Base-by-base conservation (phyloP, 64 coral and sea anemone species). In the Montipora sp. region DNA sequence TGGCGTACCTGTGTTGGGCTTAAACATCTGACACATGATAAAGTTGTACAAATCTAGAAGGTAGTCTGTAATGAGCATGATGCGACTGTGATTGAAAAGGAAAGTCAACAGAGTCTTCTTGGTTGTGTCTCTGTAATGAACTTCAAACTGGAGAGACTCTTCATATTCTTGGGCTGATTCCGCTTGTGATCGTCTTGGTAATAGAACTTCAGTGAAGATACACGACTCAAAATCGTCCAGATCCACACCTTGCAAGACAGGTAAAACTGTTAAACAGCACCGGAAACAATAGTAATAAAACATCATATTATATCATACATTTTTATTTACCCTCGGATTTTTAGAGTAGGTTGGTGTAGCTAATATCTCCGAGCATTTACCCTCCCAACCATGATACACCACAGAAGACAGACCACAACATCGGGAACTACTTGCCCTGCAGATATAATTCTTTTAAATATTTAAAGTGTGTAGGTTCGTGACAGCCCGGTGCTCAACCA, bases 41-140 rank as follows among this genome's bases (percentile, higher is more conserved):
- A 98, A 98, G 91, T 98, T 96, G 76, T 98, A 98, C 0, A 92
- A 94, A 72, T 98, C 97, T 5, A 98, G 67, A 12, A 98, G 55
- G 59, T 95, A 95, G 49, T 98, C 97, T 8, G 95, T 95, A 20
- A 96, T 93, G 18, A 95, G 70, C 71, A 91, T 90, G 5, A 98
- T 98, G 27, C 97, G 97, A 67, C 97, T 98, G 84, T 96, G 89
- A 51, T 96, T 96, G 58, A 96, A 90, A 4, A 98, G 85, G 57
- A 95, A 94, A 0, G 97, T 98, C 60, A 98, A 59, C 44, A 93
- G 74, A 16, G 94, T 98, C 43, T 80, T 96, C 36, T 60, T 95
- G 0, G 87, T 79, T 48, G 87, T 98, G 18, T 98, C 97, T 18
- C 92, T 78, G 77, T 96, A 98, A 85, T 98, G 97, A n/a, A 98